These are phyloP conservation scores for Liasis olivaceus DNA, from an alignment of 2,797 vertebrate species.

Conservation along the genomic window DNA sequence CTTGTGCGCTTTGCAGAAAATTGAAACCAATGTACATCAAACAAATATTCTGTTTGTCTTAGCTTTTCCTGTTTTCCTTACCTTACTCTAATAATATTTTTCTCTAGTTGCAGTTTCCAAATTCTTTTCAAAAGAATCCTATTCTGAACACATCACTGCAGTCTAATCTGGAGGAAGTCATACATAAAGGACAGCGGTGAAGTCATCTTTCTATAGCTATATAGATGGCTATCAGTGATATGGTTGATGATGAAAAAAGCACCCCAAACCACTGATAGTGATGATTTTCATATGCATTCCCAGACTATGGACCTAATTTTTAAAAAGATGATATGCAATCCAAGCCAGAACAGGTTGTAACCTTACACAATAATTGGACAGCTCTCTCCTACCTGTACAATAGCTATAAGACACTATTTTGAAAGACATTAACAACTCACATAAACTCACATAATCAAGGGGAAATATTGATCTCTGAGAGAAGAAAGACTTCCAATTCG, in stretches of 20 bases:
- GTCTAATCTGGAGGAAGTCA: neutral
- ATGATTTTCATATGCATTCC: neutral
- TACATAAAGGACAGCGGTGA: neutral
- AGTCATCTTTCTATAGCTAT: neutral
- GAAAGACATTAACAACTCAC: neutral
- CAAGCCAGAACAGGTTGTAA: neutral
- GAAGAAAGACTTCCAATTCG: neutral
- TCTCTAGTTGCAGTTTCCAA: neutral
- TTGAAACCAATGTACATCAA: neutral
- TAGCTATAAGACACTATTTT: neutral
- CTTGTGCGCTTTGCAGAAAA: neutral
- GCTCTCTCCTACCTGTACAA: neutral
- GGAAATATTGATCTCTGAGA: neutral
- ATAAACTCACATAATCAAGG: neutral
- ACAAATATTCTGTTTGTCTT: neutral
- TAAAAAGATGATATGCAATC: neutral
- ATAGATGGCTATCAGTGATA: neutral
- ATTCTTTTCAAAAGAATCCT: neutral
- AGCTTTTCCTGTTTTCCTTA: neutral
- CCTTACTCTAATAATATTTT: neutral
- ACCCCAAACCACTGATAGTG: neutral
- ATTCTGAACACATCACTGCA: neutral
- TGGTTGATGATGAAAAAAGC: neutral
- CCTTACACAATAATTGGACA: neutral
- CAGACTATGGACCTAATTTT: neutral